These are phyloP conservation scores for Erethizon dorsatum DNA, from an alignment of 2,797 vertebrate genomes.

Conservation along the genomic window DNA sequence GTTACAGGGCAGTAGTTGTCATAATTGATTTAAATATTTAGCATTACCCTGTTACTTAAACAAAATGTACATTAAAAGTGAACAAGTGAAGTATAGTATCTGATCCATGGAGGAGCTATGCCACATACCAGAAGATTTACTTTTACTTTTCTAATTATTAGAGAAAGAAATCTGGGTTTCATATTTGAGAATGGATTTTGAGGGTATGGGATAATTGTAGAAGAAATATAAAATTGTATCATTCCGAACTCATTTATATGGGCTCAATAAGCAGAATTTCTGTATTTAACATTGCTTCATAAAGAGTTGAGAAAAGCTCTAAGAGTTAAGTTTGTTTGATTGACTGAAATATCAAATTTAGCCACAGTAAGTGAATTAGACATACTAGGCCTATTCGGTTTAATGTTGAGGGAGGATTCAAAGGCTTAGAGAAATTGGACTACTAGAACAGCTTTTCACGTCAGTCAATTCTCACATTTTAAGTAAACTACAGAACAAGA, in stretches of 20 bases:
- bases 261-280: background rate
- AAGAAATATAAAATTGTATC: background rate
- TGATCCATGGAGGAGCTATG: background rate
- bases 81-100: background rate
- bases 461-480: no score
- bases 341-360: background rate
- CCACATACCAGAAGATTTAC: background rate
- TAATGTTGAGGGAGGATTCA: background rate
- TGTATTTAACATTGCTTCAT: background rate
- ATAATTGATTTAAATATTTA: background rate
- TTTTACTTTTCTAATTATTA: background rate
- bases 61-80: background rate
- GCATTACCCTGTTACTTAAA: background rate
- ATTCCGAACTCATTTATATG: background rate
- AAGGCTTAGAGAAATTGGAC: background rate
- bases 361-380: background rate
- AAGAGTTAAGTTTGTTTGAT: background rate
- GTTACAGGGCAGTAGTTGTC: no score
- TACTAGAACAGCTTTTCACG: background rate
- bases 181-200: no score
- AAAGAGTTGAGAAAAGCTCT: background rate
- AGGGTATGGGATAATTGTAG: background rate
- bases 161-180: background rate
- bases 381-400: background rate
- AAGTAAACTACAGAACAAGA: background rate